A percentile compares a stretch with the other conserved stretches of the same genome.
phyloP scores from a whole-genome alignment of 2,888 invertebrate genomes.

The Sisyra nigra region DNA sequence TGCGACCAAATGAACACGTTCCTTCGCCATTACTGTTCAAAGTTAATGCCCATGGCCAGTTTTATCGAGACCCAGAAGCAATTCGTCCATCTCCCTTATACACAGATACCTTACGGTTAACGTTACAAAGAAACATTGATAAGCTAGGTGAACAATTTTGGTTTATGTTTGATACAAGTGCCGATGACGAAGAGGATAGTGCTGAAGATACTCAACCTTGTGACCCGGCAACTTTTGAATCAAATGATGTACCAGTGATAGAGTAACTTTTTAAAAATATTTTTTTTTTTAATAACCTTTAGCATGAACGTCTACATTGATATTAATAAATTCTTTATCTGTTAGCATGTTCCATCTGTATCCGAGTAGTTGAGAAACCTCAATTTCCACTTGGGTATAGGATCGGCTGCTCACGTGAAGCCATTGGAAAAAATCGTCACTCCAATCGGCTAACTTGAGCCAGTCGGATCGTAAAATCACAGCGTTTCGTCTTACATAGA shows the following conservation, averaged over 20 bases:
- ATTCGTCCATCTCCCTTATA: constrained; percentile 56
- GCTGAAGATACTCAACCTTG: no score
- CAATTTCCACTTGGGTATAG: constrained; percentile 46
- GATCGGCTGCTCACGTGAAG: constrained; percentile 40
- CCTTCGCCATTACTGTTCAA: constrained; percentile 70
- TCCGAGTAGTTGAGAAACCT: constrained; percentile 51
- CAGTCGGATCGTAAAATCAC: constrained; percentile 54
- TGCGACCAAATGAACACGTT: constrained; percentile 56
- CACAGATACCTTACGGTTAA: constrained; percentile 61
- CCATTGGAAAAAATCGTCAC: constrained; percentile 48
- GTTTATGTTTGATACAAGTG: constrained; percentile 41
- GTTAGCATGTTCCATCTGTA: constrained; percentile 48
- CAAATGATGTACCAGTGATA: not conserved
- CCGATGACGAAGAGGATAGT: constrained; percentile 1
- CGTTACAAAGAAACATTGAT: constrained; percentile 65
- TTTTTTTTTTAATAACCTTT: constrained; percentile 4
- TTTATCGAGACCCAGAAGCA: constrained; percentile 62
- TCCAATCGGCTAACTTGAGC: constrained; percentile 49
- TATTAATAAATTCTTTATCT: constrained; percentile 43
- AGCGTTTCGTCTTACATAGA: constrained; percentile 54
- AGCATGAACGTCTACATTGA: constrained; percentile 16
- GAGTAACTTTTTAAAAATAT: not conserved
- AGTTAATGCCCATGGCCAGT: constrained; percentile 47
- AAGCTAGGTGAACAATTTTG: constrained; percentile 61
- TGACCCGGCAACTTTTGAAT: not conserved